Base-by-base conservation (phyloP, 2,888 invertebrate species). In the Trisateles emortualis region DNA sequence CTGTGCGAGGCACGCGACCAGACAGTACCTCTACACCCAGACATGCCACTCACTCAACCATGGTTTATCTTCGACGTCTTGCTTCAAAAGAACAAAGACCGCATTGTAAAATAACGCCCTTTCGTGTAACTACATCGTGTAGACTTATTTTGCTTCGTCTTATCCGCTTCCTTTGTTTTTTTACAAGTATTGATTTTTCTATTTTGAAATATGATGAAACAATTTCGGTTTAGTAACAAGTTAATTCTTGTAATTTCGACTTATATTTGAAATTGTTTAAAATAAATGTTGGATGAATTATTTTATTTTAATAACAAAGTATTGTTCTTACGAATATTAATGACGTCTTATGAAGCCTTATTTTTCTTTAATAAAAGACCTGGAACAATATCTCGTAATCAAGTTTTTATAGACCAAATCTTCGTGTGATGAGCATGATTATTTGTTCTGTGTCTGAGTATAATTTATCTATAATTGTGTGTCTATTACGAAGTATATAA, bases 1-100 rank as follows among this genome's bases (percentile, higher is more conserved):
- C 88, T 83, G 74, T 73, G 80, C 74, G 64, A 61, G 64, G 81
- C 91, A 91, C 89, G 92, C 91, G 79, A 89, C 74, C 79, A 69
- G 74, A 72, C 35, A 11, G 41, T 36, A 38, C 24, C 22, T 19
- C 26, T 39, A 39, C 13, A 64, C 68, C 69, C 68, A 76, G 76
- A 79, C 83, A 79, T 79, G 80, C 78, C 78, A 80, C 74, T 83
- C 74, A 63, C 62, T 68, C 61, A 51, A 66, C 68, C 58, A 51
- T 36, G 63, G 69, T 59, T 72, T 66, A 75, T 71, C 78, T 73
- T 62, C 64, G 63, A 78, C 62, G 67, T 72, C 76, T 78, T 78
- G 68, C 69, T 76, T 62, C 50, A 71, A 78, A 73, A 68, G 65
- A 77, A 78, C 65, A 69, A 69, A 70, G 64, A 58, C 26, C 19